A percentile compares a stretch with the other conserved stretches of the same genome.
These are phyloP conservation scores for Eulemur rufifrons DNA, from an alignment of 2,113 vertebrate genomes.

Conservation along the genomic window DNA sequence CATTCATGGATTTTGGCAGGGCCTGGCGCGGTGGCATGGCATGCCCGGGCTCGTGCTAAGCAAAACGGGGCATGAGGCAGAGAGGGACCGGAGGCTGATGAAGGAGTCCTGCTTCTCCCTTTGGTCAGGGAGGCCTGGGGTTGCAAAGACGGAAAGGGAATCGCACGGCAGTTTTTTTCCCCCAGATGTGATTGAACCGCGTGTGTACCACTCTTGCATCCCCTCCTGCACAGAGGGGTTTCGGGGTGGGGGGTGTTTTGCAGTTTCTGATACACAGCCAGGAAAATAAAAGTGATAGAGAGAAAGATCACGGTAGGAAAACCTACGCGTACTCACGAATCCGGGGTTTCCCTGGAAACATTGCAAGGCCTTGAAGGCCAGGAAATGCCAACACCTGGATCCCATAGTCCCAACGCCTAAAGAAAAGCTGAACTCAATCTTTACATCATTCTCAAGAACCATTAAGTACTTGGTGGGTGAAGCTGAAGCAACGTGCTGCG, in stretches of 20 bases:
- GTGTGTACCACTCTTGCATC: rapidly evolving
- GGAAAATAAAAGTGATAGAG: not conserved
- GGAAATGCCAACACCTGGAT: not conserved
- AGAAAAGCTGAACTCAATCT: not conserved
- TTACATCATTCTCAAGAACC: not conserved
- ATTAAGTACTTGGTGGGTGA: not conserved
- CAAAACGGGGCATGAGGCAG: not conserved
- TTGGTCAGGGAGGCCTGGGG: not conserved
- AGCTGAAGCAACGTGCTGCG: not conserved
- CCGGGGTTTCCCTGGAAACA: not conserved
- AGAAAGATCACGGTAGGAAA: not conserved
- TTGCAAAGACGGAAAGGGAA: not conserved
- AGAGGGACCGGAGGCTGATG: not conserved
- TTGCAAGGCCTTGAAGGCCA: not conserved
- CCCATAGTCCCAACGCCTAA: not conserved
- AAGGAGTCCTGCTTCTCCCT: not conserved
- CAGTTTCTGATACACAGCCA: not conserved
- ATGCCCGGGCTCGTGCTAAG: constrained; percentile 51
- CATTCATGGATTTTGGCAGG: constrained; percentile 57
- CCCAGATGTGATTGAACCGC: not conserved
- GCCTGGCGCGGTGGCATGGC: constrained; percentile 60
- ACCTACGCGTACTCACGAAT: not conserved
- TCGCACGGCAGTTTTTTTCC: not conserved
- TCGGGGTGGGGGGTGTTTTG: not conserved
- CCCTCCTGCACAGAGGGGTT: not conserved